phyloP scores from a whole-genome alignment of 2,888 invertebrate genomes.

The Philonicus albiceps region DNA sequence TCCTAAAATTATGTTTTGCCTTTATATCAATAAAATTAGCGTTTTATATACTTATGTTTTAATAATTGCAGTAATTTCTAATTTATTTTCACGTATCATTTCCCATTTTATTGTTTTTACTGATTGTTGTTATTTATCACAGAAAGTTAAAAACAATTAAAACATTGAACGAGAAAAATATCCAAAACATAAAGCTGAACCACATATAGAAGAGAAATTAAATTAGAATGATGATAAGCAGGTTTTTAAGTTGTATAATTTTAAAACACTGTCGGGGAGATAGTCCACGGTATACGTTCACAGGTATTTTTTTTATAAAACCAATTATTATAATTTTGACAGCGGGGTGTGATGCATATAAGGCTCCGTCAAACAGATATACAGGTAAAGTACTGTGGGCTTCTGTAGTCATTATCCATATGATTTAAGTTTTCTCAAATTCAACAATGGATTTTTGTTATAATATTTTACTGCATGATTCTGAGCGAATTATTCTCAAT shows the following conservation, averaged over 20 bases:
- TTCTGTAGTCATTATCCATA: background rate
- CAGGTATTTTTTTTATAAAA: slow-evolving; percentile 4
- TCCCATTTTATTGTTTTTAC: slow-evolving; percentile 49
- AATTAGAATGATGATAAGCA: slow-evolving; percentile 60
- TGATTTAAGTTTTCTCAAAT: background rate
- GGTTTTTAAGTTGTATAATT: slow-evolving; percentile 50
- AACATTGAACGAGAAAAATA: slow-evolving; percentile 28
- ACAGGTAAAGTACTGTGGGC: background rate
- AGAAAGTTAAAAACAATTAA: slow-evolving; percentile 52
- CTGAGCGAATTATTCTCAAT: background rate
- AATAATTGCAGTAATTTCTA: slow-evolving; percentile 14
- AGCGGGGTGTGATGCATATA: slow-evolving; percentile 10
- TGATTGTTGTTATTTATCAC: slow-evolving; percentile 53
- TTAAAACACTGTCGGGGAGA: background rate
- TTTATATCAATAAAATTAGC: slow-evolving; percentile 38
- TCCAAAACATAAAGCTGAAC: slow-evolving; percentile 62
- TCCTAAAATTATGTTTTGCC: background rate
- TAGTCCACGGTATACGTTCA: slow-evolving; percentile 4
- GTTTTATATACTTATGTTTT: background rate
- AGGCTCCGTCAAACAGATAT: background rate
- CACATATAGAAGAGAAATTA: slow-evolving; percentile 64
- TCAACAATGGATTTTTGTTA: background rate
- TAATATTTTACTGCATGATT: background rate
- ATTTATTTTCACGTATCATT: slow-evolving; percentile 46
- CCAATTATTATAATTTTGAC: slow-evolving; percentile 36